Evolutionary conservation across 2,797 vertebrate species (phyloP).

Genomic region (Takifugu rubripes): DNA sequence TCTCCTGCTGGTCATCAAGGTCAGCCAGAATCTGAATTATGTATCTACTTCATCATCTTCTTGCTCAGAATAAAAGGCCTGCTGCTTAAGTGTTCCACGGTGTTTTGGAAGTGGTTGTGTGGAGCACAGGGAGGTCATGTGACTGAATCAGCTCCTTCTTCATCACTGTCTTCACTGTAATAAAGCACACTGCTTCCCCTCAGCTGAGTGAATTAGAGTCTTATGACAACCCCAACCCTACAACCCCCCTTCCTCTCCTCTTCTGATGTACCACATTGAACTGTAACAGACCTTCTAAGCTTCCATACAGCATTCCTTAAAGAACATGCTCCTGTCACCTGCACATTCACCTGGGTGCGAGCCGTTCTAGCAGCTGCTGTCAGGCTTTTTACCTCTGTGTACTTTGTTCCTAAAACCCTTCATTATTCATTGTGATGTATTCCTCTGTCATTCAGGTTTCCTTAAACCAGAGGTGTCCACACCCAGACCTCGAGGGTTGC

Average conservation of each 20-base stretch:
- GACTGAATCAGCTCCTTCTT: conserved; percentile 15
- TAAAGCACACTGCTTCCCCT: conserved; percentile 35
- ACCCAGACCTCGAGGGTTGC: too few species aligned
- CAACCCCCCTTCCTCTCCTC: background rate
- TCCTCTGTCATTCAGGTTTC: background rate
- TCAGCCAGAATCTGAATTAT: too few species aligned
- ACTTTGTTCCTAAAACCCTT: too few species aligned
- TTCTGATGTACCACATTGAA: conserved; percentile 46
- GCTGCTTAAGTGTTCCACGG: too few species aligned
- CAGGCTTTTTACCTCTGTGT: too few species aligned
- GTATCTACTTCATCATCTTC: too few species aligned
- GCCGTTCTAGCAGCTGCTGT: too few species aligned
- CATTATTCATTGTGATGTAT: too few species aligned
- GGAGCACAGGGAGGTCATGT: conserved; percentile 15
- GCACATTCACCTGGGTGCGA: too few species aligned
- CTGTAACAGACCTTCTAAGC: conserved; percentile 11
- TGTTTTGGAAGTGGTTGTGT: background rate
- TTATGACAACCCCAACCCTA: conserved; percentile 29
- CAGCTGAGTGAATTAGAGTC: conserved; percentile 68
- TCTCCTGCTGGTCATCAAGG: too few species aligned
- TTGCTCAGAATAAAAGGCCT: too few species aligned
- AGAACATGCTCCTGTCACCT: background rate
- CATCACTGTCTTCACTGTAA: conserved; percentile 12
- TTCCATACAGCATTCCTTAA: background rate
- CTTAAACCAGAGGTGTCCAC: too few species aligned